phyloP scores from a whole-genome alignment of 2,113 vertebrate species.

The Phylloscopus trochiloides region DNA sequence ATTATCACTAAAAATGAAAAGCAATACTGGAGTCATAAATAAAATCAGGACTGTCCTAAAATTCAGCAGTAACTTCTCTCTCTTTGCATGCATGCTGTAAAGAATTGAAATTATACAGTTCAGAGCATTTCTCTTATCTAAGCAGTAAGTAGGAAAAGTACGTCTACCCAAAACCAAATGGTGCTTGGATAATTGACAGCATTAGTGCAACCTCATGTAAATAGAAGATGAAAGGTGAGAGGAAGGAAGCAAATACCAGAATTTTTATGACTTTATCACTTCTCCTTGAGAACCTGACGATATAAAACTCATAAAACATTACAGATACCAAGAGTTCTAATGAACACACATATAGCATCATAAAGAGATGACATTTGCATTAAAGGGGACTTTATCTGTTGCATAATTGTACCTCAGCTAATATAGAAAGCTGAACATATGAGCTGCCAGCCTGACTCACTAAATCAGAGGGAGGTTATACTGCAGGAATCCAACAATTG shows the following conservation, averaged over 20 bases:
- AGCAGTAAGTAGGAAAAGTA: not conserved
- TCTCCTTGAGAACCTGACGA: constrained; percentile 17
- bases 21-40: not conserved
- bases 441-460: not conserved
- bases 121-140: constrained; percentile 8
- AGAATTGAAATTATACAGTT: constrained; percentile 26
- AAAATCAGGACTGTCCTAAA: not conserved
- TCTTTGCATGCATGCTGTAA: not conserved
- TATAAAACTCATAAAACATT: not conserved
- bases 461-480: not conserved
- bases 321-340: not conserved
- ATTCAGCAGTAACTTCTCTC: constrained; percentile 9
- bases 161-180: not conserved
- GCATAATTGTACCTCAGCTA: not conserved
- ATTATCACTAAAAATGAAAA: constrained; percentile 9
- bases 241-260: not conserved
- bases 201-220: constrained; percentile 18
- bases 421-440: not conserved
- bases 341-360: not conserved
- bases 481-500: not conserved
- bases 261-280: constrained; percentile 13
- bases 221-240: constrained; percentile 22
- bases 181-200: constrained; percentile 42
- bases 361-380: constrained; percentile 24
- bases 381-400: not conserved